Evolutionary conservation across 2,888 invertebrate species (phyloP), one percentile per base, ranked within the genome.

Genomic region (Hypercompe scribonia): DNA sequence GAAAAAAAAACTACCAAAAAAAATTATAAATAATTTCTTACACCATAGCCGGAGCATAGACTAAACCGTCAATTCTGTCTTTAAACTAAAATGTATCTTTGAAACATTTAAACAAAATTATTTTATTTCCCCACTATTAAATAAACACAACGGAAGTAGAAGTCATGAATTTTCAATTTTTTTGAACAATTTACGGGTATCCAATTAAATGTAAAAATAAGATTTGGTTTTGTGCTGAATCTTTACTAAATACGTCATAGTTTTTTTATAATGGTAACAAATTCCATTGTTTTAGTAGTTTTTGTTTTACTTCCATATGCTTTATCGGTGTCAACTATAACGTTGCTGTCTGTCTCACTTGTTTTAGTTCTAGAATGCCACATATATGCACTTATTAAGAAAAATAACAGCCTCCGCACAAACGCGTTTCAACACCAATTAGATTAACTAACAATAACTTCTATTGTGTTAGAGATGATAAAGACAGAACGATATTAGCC

Each of bases 401-500:
- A 18, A 39, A 39, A 73, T 28, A 73, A 70, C 68, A 86, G 86
- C 86, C 88, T 88, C 88, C 80, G 77, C 81, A 82, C 80, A 71
- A 18, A 76, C 69, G 82, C 82, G 81, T 82, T 72, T 75, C 76
- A 82, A 87, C 87, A 88, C 85, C 87, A 87, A 77, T 77, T 78
- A 76, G 10, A 39, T 11, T 68, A 28, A 77, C 85, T 83, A 81
- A 84, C 71, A 73, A 74, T 58, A 71, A 39, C 28, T 39, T n/a
- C 42, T 61, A 21, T 42, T 42, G 13, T 63, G 71, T 71, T 75
- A 33, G 50, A 31, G 21, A 21, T 58, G 18, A 31, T 50, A 24
- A 34, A n/a, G 7, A n/a, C 34, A 68, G 13, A 61, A 61, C 28
- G 4, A 31, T 5, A 61, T 31, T 31, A 31, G 18, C 31, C 58